Conservation (phyloP, 2,113 vertebrate genomes). For the Camelus dromedarius region DNA sequence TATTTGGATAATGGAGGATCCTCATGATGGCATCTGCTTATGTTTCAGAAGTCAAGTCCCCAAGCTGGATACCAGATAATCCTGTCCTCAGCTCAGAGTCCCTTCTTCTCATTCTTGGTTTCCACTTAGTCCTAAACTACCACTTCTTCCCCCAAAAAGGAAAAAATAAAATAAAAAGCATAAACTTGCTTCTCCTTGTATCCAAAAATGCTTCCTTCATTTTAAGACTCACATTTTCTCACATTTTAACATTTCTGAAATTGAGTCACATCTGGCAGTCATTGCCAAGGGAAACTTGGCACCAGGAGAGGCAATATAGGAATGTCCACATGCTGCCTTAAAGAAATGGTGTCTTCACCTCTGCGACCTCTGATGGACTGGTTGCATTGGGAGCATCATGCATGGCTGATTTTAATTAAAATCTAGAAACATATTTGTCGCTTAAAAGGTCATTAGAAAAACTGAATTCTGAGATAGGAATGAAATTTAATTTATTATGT, state of each 20-base stretch:
- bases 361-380: background rate
- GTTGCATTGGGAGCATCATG: background rate
- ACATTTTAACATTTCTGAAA: background rate
- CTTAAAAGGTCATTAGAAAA: constrained; percentile 8
- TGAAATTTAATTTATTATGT: background rate
- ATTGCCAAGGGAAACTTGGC: background rate
- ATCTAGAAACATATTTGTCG: background rate
- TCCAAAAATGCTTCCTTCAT: background rate
- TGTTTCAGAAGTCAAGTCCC: background rate
- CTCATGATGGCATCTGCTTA: fast-evolving
- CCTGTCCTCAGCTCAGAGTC: background rate
- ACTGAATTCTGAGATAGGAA: background rate
- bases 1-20: no score
- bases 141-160: no score
- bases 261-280: background rate
- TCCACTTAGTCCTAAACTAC: background rate
- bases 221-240: background rate
- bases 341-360: background rate
- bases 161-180: background rate
- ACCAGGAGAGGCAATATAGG: background rate
- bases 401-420: background rate
- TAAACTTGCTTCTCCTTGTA: background rate
- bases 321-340: background rate
- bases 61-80: no score
- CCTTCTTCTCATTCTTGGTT: background rate